Base-by-base conservation (phyloP, 2,888 invertebrate species). In the Dryadula phaetusa region DNA sequence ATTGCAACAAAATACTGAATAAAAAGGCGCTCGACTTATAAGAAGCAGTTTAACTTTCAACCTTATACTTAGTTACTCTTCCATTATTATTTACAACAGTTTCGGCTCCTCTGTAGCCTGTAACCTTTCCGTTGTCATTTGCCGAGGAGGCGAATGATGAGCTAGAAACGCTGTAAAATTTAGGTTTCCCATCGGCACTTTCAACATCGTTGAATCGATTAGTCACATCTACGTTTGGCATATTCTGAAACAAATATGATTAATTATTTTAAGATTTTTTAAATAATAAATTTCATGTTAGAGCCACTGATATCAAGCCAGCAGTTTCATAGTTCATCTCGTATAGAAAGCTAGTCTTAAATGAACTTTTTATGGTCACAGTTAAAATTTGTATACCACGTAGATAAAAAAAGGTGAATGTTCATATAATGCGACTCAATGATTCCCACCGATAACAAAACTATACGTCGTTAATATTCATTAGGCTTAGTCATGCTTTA, bases 31-130 rank as follows among this genome's bases (percentile, higher is more conserved):
- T 63, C 3, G 14, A 40, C 40, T 53, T 0, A 10, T 42, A n/a
- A 22, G 7, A 10, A 25, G 16, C 12, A 16, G 1, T 32, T 82
- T 85, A 90, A 62, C 71, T 85, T 16, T 81, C 71, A 5, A 94
- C 94, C 42, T 90, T 90, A 78, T 95, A 95, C 54, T 93, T 93
- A 64, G 94, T 94, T 47, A 96, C 79, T 79, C 95, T 95, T 70
- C 97, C 97, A 78, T 97, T 96, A 75, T 96, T 94, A 78, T 96
- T 95, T 62, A 96, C 90, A 0, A 94, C 90, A 8, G 96, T 95
- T 49, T 94, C 88, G 0, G 96, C 94, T 53, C 93, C 90, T 70
- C 95, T 94, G 70, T 87, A 89, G 60, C 80, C 89, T 14, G 82
- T 77, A 61, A 90, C 88, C 73, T 94, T 87, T 3, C 96, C 96